phyloP scores from a whole-genome alignment of 2,113 vertebrate genomes.

The Cololabis saira region DNA sequence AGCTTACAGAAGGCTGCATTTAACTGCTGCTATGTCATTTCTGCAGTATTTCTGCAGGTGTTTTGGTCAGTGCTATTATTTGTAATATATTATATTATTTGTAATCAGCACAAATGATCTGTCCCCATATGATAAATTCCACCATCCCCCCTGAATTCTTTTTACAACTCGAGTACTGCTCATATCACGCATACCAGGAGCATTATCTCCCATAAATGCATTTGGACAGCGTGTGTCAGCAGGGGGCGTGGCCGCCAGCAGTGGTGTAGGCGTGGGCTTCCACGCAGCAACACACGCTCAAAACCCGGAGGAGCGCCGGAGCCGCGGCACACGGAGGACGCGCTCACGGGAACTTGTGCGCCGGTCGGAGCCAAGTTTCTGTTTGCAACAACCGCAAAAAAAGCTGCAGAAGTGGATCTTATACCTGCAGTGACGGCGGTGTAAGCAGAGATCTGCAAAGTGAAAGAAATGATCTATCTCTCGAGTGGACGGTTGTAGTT shows the following conservation, averaged over 20 bases:
- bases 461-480: conserved; percentile 34
- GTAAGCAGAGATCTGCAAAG: neutral
- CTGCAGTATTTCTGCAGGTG: too few species aligned
- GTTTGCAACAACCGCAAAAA: neutral
- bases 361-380: conserved; percentile 24
- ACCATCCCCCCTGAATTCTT: too few species aligned
- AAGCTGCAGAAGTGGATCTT: conserved; percentile 3
- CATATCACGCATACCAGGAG: neutral
- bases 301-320: conserved; percentile 13
- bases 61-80: too few species aligned
- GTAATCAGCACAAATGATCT: too few species aligned
- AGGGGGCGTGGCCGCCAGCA: conserved; percentile 45
- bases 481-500: conserved; percentile 21
- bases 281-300: conserved; percentile 45
- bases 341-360: conserved; percentile 33
- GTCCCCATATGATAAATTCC: too few species aligned
- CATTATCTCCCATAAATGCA: conserved; percentile 18
- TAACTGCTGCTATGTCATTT: too few species aligned
- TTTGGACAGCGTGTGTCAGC: conserved; percentile 50
- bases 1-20: too few species aligned
- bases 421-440: neutral
- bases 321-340: conserved; percentile 16
- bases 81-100: too few species aligned
- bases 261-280: conserved; percentile 48
- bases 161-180: too few species aligned